A percentile compares a stretch with the other conserved stretches of the same genome.
Evolutionary conservation across 2,888 invertebrate genomes (phyloP).

Genomic region (Euclidia mi): DNA sequence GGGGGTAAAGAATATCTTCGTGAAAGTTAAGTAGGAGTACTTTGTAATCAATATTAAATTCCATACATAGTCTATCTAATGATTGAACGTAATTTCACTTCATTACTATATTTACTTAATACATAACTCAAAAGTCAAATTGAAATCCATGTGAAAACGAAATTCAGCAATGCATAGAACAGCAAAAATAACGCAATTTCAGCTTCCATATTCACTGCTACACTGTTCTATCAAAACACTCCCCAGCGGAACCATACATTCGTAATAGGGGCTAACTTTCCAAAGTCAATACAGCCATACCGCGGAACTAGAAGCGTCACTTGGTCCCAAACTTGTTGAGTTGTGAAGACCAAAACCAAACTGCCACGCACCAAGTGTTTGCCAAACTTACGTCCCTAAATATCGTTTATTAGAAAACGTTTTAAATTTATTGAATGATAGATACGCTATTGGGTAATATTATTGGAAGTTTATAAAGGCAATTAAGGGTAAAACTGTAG

Average conservation of each 20-base stretch:
- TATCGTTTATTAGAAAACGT: conserved; percentile 68
- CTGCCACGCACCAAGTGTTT: conserved; percentile 49
- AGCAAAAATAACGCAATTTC: too few relatives aligned
- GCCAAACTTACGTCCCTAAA: conserved; percentile 51
- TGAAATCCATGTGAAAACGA: too few relatives aligned
- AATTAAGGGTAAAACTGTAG: conserved; percentile 14
- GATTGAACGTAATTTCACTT: too few relatives aligned
- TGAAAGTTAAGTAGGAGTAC: too few relatives aligned
- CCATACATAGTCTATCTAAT: too few relatives aligned
- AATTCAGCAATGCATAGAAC: too few relatives aligned
- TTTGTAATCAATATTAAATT: too few relatives aligned
- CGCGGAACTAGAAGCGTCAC: conserved; percentile 50
- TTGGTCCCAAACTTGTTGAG: conserved; percentile 59
- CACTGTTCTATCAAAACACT: conserved; percentile 14
- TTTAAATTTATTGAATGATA: conserved; percentile 53
- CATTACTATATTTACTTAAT: too few relatives aligned
- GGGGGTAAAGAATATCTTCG: too few relatives aligned
- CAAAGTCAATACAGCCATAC: conserved; percentile 50
- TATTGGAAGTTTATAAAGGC: conserved; percentile 19
- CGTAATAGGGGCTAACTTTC: conserved; percentile 54
- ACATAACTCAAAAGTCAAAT: too few relatives aligned
- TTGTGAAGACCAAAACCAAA: conserved; percentile 50
- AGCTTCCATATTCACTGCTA: background rate
- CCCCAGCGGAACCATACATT: conserved; percentile 20
- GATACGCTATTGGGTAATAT: conserved; percentile 14